Evolutionary conservation across 1,140 invertebrate genomes (phyloP), one percentile per base, ranked within the genome.

Genomic region (Chymomyza costata): DNA sequence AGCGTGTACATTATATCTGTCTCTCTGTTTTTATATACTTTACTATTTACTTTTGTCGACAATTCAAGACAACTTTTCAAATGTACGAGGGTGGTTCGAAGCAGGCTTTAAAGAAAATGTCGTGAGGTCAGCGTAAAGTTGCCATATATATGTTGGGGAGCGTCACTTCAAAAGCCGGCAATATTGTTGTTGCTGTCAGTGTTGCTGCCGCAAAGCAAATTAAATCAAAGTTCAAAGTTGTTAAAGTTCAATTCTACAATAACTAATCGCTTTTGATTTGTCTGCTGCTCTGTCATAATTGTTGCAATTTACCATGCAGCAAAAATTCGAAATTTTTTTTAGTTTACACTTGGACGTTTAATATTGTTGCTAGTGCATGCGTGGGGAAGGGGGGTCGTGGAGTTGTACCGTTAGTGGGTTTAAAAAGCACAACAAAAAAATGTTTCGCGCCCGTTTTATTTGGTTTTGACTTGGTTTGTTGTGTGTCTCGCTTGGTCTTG

Each of bases 221-320:
- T 43, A 35, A 52, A 69, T 54, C 48, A 69, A 69, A 63, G 65
- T 69, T 69, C 60, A 69, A 58, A 58, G 35, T 68, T 69, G 37
- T 34, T 18, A 63, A 63, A 50, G 65, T 64, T 64, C 48, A 69
- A 68, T 63, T 69, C 53, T 69, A 3, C 21, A 25, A 25, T 25
- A 25, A 25, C 21, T 5, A 25, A 25, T 5, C 21, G 8, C 8
- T 5, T 3, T 25, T 25, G 21, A 5, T 25, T 25, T 25, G 3
- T 3, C 21, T 25, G 21, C 21, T 25, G 21, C 21, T 25, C 21
- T 25, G 21, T 5, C 21, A 8, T 25, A n/a, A n/a, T 25, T 25
- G 3, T 25, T 8, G 21, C 21, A 25, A 25, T 25, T 8, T 25
- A 25, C 3, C 8, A 25, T 5, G 8, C 21, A 25, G 8, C 21